Conservation (phyloP, 2,888 invertebrate genomes). For the Chloromyia formosa region DNA sequence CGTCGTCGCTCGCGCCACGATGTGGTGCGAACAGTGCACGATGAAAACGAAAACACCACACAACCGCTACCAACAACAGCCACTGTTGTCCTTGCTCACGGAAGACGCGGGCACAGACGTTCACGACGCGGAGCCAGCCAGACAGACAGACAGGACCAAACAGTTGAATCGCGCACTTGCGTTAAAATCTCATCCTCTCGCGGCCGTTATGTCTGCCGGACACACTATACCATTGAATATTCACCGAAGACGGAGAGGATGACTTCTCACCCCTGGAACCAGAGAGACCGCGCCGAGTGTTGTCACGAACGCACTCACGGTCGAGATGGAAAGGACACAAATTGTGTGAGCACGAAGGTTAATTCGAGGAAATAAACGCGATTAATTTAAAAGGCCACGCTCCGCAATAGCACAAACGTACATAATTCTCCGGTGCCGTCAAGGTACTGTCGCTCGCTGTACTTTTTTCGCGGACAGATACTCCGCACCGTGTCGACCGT, state of each 20-base stretch:
- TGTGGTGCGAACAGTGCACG: background rate
- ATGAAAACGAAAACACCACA: slow-evolving; percentile 23
- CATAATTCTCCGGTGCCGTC: slow-evolving; percentile 25
- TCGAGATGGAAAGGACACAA: background rate
- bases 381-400: background rate
- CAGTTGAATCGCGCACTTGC: slow-evolving; percentile 1
- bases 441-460: background rate
- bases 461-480: too few relatives aligned
- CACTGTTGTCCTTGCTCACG: background rate
- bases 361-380: background rate
- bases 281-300: slow-evolving; percentile 11
- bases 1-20: background rate
- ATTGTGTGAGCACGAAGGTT: background rate
- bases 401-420: slow-evolving; percentile 1
- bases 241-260: background rate
- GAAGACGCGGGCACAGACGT: slow-evolving; percentile 1
- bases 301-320: background rate
- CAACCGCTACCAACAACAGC: background rate
- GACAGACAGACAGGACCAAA: slow-evolving; percentile 6
- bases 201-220: background rate
- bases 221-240: too few relatives aligned
- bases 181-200: slow-evolving; percentile 15
- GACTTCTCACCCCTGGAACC: too few relatives aligned
- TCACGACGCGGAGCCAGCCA: background rate
- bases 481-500: background rate